Percentiles rank a stretch among this genome's conserved stretches.
Evolutionary conservation across 2,113 vertebrate species (phyloP).

Genomic region (Dolichotis patagonum): DNA sequence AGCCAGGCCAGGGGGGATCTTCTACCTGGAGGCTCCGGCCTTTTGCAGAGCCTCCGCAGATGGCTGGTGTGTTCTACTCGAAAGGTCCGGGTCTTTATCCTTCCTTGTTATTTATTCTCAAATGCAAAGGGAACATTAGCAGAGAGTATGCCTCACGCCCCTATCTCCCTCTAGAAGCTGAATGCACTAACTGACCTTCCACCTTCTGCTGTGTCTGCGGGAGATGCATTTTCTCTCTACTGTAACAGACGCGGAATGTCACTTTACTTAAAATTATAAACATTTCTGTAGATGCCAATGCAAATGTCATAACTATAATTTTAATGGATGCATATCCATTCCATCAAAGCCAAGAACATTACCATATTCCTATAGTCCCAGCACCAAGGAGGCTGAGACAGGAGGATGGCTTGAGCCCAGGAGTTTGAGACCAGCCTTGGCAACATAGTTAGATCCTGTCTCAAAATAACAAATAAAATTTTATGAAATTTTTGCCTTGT

Average conservation of each 20-base stretch:
- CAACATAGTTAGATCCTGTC: background rate
- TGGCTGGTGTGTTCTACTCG: rapidly evolving
- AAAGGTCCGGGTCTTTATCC: background rate
- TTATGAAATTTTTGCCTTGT: background rate
- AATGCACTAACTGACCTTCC: background rate
- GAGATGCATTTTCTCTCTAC: background rate
- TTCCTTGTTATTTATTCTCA: background rate
- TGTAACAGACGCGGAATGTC: background rate
- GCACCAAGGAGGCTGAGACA: background rate
- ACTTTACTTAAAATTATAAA: background rate
- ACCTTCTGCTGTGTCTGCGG: background rate
- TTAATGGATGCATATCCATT: background rate
- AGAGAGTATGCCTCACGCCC: background rate
- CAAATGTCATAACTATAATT: background rate
- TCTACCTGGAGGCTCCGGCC: background rate
- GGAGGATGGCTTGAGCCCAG: background rate
- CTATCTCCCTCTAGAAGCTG: too few relatives aligned
- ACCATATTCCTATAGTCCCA: background rate
- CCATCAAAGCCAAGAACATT: background rate
- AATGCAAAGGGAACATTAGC: too few relatives aligned
- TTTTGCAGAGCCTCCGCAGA: background rate
- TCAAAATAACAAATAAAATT: background rate
- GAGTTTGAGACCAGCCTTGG: background rate
- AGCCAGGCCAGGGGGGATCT: background rate
- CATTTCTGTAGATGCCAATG: background rate